Conservation (phyloP, 2,113 vertebrate species). For the Lagopus leucura region DNA sequence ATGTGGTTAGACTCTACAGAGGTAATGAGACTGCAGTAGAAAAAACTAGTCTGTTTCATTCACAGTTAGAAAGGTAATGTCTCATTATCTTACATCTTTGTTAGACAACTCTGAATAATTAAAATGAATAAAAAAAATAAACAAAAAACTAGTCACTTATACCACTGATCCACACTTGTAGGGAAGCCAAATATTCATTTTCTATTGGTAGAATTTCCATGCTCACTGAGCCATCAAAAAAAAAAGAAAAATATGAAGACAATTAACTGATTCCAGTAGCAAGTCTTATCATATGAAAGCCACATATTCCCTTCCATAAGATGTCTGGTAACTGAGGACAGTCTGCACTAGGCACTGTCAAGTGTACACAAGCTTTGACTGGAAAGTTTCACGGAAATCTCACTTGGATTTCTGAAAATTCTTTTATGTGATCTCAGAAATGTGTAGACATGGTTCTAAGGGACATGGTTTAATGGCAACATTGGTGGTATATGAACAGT, state of each 20-base stretch:
- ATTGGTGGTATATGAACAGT: too few relatives aligned
- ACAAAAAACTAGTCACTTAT: background rate
- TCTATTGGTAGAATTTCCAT: background rate
- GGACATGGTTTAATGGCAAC: too few relatives aligned
- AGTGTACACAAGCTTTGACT: background rate
- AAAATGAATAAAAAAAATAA: background rate
- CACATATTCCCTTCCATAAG: fast-evolving
- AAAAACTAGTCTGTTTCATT: background rate
- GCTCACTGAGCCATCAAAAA: background rate
- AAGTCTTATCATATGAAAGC: background rate
- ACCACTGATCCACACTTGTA: background rate
- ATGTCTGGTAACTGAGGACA: background rate
- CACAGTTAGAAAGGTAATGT: background rate
- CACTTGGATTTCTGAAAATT: background rate
- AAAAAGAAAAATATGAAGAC: background rate
- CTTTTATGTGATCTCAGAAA: background rate
- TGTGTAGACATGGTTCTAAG: too few relatives aligned
- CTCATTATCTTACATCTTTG: background rate
- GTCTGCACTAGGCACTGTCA: fast-evolving
- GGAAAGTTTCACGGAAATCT: background rate
- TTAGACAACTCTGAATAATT: background rate
- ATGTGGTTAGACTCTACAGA: background rate
- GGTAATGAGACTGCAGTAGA: background rate
- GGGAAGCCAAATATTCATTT: background rate
- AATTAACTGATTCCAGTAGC: background rate